phyloP scores from a whole-genome alignment of 1,140 invertebrate species.

The Agrypnia vestita region DNA sequence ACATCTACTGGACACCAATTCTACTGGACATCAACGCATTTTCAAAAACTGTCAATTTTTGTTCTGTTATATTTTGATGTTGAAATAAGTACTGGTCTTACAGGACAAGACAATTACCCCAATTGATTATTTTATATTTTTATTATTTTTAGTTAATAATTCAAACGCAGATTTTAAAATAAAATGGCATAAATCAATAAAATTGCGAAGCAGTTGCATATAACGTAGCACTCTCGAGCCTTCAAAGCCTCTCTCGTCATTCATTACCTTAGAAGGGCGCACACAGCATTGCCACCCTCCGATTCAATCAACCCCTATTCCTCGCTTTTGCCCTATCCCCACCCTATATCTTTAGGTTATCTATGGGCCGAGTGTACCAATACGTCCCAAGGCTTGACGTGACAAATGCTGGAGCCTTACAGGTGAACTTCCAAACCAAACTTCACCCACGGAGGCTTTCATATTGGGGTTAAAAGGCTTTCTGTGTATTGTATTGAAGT shows the following conservation, averaged over 20 bases:
- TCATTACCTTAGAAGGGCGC: constrained; percentile 45
- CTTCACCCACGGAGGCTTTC: constrained; percentile 33
- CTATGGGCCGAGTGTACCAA: constrained; percentile 42
- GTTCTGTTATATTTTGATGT: too few relatives aligned
- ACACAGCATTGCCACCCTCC: constrained; percentile 34
- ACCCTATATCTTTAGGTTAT: constrained; percentile 14
- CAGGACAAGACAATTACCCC: too few relatives aligned
- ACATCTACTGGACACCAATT: too few relatives aligned
- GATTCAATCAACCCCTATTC: constrained; percentile 46
- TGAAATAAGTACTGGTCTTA: too few relatives aligned
- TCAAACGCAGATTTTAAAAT: too few relatives aligned
- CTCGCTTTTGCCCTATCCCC: neutral
- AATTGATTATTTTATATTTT: too few relatives aligned
- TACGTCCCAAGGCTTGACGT: constrained; percentile 34
- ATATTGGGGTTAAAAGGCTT: constrained; percentile 28
- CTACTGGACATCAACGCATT: too few relatives aligned
- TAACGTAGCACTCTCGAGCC: constrained; percentile 3
- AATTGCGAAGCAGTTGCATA: too few relatives aligned
- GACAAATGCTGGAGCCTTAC: constrained; percentile 39
- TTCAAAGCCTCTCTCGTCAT: constrained; percentile 29
- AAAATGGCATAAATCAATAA: too few relatives aligned
- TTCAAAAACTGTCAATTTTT: too few relatives aligned
- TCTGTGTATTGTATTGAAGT: constrained; percentile 26
- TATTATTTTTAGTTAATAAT: too few relatives aligned
- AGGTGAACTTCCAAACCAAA: constrained; percentile 43